phyloP scores from a whole-genome alignment of 1,140 invertebrate genomes.

The Tribolium castaneum region DNA sequence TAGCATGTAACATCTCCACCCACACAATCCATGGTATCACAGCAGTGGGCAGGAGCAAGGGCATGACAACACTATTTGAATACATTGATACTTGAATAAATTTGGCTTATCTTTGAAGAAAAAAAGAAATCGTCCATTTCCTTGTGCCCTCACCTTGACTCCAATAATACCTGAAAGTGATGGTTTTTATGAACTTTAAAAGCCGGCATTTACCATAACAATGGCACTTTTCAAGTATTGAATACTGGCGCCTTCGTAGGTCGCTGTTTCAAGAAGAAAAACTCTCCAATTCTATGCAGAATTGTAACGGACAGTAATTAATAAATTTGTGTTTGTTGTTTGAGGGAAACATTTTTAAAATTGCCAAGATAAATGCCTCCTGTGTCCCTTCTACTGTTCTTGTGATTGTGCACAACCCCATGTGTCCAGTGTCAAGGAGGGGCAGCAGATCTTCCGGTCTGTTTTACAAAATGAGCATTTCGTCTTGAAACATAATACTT shows the following conservation, averaged over 20 bases:
- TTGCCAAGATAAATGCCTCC: background rate
- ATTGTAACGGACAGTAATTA: background rate
- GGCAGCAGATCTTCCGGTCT: conserved; percentile 2
- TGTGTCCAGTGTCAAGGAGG: conserved; percentile 1
- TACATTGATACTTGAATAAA: background rate
- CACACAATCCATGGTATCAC: background rate
- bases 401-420: background rate
- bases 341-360: too few species aligned
- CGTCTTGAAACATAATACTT: conserved; percentile 33
- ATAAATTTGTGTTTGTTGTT: too few species aligned
- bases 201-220: background rate
- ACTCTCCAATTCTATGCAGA: too few species aligned
- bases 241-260: background rate
- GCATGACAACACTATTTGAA: conserved; percentile 5
- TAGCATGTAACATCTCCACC: conserved; percentile 20
- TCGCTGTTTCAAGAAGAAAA: too few species aligned
- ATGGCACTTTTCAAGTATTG: background rate
- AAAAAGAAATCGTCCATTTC: background rate
- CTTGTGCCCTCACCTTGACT: background rate
- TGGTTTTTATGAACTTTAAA: background rate
- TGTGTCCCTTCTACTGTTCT: background rate
- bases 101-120: background rate
- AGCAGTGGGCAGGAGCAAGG: conserved; percentile 1
- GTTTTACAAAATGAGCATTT: conserved; percentile 13
- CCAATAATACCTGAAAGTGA: background rate